Base-by-base conservation (phyloP, 2,113 vertebrate species). In the Nesoenas mayeri region DNA sequence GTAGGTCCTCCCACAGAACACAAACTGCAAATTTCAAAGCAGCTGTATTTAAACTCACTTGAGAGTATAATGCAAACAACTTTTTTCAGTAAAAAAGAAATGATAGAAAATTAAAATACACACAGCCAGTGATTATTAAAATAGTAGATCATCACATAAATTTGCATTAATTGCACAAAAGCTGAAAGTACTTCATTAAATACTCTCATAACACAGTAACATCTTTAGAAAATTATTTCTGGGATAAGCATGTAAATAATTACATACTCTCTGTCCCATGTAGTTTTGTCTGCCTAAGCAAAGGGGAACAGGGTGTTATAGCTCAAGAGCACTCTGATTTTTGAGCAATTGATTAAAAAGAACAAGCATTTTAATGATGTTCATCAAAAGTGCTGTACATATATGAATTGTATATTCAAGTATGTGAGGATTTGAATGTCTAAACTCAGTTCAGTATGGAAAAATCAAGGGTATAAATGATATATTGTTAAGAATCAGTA, bases 101-200 rank as follows among this genome's bases (percentile, higher is more conserved):
- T 65, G 11, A 82, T 10, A 87, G 80, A 79, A 95, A 83, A 95
- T 89, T 90, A 78, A 93, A 95, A 74, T 86, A 89, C 51, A 91
- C 72, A 65, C 60, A 91, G 64, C 32, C 75, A 85, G 72, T 93
- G 90, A 96, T 74, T 90, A 85, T 92, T 95, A 96, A 97, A 96
- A 96, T 92, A 92, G 78, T 90, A 90, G 85, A 94, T 94, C 95
- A 95, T 90, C 85, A 91, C 77, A 92, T 93, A 96, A 93, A 96
- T 95, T 96, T 96, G 88, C 95, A 95, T 95, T 92, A 91, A 91
- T 94, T 94, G 60, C 82, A 93, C 88, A 95, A 92, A 97, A 95
- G 85, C 95, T 93, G 85, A 88, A 97, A 93, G 85, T 91, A 93
- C 92, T 93, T 96, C 88, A 92, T 96, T 97, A 96, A 95, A 86